These are phyloP conservation scores for Cyclophora punctaria DNA, from an alignment of 2,888 invertebrate species.

Conservation along the genomic window DNA sequence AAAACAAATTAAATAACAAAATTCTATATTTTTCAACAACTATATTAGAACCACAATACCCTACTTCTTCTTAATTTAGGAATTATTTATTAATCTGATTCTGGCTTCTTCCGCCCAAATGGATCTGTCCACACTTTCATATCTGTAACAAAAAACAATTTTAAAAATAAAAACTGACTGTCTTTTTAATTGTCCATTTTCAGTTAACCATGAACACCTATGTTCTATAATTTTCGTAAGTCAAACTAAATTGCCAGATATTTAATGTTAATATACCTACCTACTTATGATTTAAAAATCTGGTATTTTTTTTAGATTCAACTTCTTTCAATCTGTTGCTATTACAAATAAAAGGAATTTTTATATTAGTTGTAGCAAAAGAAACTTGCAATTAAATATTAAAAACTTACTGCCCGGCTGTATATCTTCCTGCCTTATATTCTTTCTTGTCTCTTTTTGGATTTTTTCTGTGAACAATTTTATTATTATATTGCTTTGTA, in stretches of 20 bases:
- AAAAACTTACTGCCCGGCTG: conserved; percentile 76
- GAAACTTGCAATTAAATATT: background rate
- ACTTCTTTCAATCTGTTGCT: background rate
- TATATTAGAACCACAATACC: conserved; percentile 9
- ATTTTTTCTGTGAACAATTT: conserved; percentile 52
- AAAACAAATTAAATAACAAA: conserved; percentile 6
- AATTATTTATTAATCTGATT: conserved; percentile 25
- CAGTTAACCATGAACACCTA: too few species aligned
- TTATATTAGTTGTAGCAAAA: background rate
- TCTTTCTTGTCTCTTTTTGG: conserved; percentile 66
- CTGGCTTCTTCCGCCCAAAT: conserved; percentile 66
- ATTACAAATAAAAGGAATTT: background rate
- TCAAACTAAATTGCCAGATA: too few species aligned
- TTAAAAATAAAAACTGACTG: background rate
- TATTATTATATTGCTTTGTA: too few species aligned
- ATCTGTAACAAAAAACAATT: conserved; percentile 54
- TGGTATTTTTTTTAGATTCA: too few species aligned
- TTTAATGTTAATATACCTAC: too few species aligned
- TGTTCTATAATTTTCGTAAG: too few species aligned
- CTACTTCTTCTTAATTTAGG: too few species aligned
- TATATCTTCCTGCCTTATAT: conserved; percentile 74
- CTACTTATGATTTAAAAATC: too few species aligned
- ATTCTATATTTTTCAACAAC: conserved; percentile 6
- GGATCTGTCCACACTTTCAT: conserved; percentile 78
- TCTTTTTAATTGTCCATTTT: too few species aligned